Evolutionary conservation across 2,113 vertebrate genomes (phyloP).

Genomic region (Naja naja): DNA sequence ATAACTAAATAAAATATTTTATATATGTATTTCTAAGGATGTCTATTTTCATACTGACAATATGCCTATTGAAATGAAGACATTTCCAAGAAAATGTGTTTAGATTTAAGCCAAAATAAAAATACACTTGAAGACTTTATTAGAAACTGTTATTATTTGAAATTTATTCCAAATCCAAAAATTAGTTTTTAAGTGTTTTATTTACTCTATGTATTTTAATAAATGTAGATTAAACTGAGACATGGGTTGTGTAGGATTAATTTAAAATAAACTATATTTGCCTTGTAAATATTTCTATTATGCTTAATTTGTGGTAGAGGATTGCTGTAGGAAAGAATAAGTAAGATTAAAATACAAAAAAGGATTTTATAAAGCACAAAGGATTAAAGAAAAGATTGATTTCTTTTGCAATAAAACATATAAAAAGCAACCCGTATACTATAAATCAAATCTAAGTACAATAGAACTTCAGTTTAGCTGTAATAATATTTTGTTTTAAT

Average conservation of each 20-base stretch:
- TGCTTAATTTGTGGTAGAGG: neutral
- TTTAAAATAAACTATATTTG: neutral
- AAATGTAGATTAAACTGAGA: neutral
- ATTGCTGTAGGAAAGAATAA: neutral
- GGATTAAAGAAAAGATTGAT: neutral
- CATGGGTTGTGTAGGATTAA: neutral
- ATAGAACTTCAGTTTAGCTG: neutral
- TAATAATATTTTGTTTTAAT: slow-evolving; percentile 30
- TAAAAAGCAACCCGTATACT: neutral
- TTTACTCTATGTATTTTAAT: neutral
- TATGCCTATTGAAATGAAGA: neutral
- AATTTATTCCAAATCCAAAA: neutral
- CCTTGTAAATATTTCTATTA: neutral
- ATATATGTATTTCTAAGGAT: neutral
- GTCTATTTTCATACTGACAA: neutral
- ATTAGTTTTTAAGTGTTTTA: neutral
- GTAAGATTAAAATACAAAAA: neutral
- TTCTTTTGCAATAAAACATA: neutral
- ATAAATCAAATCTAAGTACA: neutral
- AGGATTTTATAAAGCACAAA: neutral
- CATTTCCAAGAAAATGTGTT: neutral
- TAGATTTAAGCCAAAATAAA: neutral
- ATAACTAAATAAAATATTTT: neutral
- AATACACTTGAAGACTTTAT: neutral
- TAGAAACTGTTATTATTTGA: neutral